Percentiles rank a stretch among this genome's conserved stretches.
Evolutionary conservation across 1,140 invertebrate genomes (phyloP).

Genomic region (Chionoecetes opilio): DNA sequence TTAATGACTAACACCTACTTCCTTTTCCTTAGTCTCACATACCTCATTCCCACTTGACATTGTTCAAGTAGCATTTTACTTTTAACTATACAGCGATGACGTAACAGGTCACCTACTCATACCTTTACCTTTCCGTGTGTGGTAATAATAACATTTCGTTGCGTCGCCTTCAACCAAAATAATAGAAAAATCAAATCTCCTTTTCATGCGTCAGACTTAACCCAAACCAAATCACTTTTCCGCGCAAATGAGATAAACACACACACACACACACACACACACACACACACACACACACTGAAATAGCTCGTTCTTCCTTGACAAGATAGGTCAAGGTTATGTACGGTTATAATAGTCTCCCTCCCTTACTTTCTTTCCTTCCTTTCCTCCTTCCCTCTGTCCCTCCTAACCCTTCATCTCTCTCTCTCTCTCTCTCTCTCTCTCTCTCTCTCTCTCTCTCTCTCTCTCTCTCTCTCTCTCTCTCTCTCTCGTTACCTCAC

Average conservation of each 20-base stretch:
- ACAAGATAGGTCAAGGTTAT: slow-evolving; percentile 14
- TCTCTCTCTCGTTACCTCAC: background rate
- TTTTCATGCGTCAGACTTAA: background rate
- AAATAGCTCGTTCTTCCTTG: background rate
- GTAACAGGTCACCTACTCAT: no score
- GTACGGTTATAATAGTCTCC: background rate
- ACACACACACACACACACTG: background rate
- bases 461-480: slow-evolving; percentile 16
- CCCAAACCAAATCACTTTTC: background rate
- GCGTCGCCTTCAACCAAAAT: no score
- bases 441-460: background rate
- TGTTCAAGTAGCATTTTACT: no score
- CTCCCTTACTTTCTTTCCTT: background rate
- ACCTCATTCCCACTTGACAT: no score
- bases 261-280: background rate
- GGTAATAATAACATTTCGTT: no score
- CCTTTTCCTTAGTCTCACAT: no score
- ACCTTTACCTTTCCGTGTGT: no score
- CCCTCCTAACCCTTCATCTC: background rate
- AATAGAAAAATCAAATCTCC: no score
- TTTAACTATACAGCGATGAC: no score
- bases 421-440: background rate
- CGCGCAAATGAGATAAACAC: background rate
- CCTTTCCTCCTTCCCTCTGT: background rate
- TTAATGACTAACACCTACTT: no score